Conservation (phyloP, 2,113 vertebrate species). For the Nettapus auritus region DNA sequence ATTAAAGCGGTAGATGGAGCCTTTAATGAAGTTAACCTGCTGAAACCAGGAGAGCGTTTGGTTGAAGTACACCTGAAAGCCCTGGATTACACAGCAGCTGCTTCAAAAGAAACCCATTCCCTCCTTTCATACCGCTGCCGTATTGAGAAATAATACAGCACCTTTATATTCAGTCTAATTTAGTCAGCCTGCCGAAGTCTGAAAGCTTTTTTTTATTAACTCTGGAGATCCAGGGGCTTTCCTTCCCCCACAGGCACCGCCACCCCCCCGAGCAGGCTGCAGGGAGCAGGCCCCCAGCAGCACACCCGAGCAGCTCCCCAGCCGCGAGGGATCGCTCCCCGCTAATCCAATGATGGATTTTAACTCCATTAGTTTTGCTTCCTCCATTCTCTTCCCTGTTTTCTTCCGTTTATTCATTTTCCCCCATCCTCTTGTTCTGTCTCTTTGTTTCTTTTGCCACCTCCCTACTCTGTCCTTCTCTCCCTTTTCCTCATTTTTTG, state of each 20-base stretch:
- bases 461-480: not conserved
- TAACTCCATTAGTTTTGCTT: conserved; percentile 32
- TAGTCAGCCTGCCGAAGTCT: conserved; percentile 58
- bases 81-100: conserved; percentile 68
- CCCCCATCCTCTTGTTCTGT: not conserved
- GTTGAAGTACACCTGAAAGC: conserved; percentile 77
- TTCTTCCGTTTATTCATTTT: not conserved
- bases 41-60: conserved; percentile 68
- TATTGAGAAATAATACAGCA: conserved; percentile 72
- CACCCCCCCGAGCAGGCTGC: not conserved
- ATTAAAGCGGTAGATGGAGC: conserved; percentile 74
- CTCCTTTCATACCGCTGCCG: conserved; percentile 64
- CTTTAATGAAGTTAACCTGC: conserved; percentile 84
- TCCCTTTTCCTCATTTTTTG: not conserved
- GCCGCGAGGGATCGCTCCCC: not conserved
- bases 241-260: fast-evolving
- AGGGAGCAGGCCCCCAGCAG: not conserved
- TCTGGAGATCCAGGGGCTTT: conserved; percentile 20
- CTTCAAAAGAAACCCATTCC: conserved; percentile 76
- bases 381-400: not conserved
- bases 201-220: conserved; percentile 66
- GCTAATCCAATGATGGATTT: conserved; percentile 14
- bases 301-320: not conserved
- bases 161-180: conserved; percentile 75
- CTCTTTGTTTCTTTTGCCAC: not conserved